phyloP scores from a whole-genome alignment of 2,797 vertebrate species.

The Darevskia nairensis region DNA sequence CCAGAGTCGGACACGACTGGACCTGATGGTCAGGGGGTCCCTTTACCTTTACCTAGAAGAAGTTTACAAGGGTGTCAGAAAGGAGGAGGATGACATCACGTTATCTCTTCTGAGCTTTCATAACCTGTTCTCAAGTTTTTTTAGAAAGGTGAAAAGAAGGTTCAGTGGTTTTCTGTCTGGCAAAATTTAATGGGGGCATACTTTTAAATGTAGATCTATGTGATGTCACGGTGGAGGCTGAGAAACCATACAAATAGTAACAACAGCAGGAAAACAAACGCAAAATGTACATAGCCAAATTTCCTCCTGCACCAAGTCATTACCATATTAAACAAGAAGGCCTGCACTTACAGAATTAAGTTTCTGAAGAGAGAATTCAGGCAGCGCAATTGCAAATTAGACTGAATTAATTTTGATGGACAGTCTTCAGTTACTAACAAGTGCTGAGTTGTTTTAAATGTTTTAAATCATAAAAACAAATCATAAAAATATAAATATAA shows the following conservation, averaged over 20 bases:
- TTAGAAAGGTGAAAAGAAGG: slow-evolving; percentile 16
- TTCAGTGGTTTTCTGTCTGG: slow-evolving; percentile 47
- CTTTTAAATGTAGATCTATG: slow-evolving; percentile 59
- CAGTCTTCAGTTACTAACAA: slow-evolving; percentile 47
- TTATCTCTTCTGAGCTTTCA: not conserved
- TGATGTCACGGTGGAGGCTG: slow-evolving; percentile 57
- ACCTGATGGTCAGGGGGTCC: too few relatives aligned
- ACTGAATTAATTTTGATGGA: slow-evolving; percentile 51
- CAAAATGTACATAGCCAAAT: slow-evolving; percentile 62
- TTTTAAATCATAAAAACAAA: too few relatives aligned
- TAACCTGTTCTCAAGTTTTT: slow-evolving; percentile 30
- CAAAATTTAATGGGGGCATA: slow-evolving; percentile 27
- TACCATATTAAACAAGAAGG: slow-evolving; percentile 51
- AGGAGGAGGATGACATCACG: not conserved
- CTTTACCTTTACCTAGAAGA: too few relatives aligned
- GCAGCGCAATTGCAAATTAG: slow-evolving; percentile 28
- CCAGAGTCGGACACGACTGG: too few relatives aligned
- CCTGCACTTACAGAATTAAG: slow-evolving; percentile 48
- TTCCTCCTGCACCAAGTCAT: slow-evolving; percentile 57
- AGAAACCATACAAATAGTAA: slow-evolving; percentile 63
- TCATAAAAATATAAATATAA: too few relatives aligned
- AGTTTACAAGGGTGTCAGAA: not conserved
- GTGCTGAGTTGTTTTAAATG: slow-evolving; percentile 26
- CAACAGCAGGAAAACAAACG: slow-evolving; percentile 68
- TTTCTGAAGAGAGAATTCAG: slow-evolving; percentile 41